phyloP scores from a whole-genome alignment of 2,888 invertebrate species.

The Perizoma flavofasciatum region DNA sequence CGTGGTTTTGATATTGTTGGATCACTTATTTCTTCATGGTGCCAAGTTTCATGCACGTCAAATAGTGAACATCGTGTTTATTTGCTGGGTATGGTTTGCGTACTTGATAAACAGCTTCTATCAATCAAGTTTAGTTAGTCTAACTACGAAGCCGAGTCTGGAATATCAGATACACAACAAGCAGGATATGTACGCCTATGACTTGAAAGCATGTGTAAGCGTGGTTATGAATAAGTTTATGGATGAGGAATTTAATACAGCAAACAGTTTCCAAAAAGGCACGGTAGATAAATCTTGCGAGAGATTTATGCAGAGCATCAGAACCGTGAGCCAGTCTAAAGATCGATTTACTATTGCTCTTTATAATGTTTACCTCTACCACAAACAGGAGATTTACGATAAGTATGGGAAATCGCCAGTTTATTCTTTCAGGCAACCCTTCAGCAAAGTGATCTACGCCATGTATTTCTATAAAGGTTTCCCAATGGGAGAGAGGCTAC shows the following conservation, averaged over 20 bases:
- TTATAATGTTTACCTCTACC: slow-evolving; percentile 46
- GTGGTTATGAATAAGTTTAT: slow-evolving; percentile 37
- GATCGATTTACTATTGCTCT: slow-evolving; percentile 49
- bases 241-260: slow-evolving; percentile 20
- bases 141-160: slow-evolving; percentile 39
- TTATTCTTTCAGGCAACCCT: slow-evolving; percentile 44
- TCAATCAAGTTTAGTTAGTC: slow-evolving; percentile 44
- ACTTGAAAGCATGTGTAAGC: slow-evolving; percentile 57
- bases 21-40: slow-evolving; percentile 49
- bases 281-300: slow-evolving; percentile 33
- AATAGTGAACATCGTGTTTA: slow-evolving; percentile 41
- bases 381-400: slow-evolving; percentile 47
- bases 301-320: slow-evolving; percentile 44
- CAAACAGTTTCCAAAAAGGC: slow-evolving; percentile 1
- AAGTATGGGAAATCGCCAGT: slow-evolving; percentile 42
- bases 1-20: slow-evolving; percentile 48
- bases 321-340: slow-evolving; percentile 45
- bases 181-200: slow-evolving; percentile 36
- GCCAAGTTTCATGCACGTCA: slow-evolving; percentile 37
- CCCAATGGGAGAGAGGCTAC: slow-evolving; percentile 47
- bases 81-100: slow-evolving; percentile 58
- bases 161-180: slow-evolving; percentile 38
- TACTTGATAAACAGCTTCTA: slow-evolving; percentile 45
- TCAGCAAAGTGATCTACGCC: slow-evolving; percentile 53
- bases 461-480: slow-evolving; percentile 65